A percentile compares a stretch with the other conserved stretches of the same genome.
Conservation (phyloP, 2,113 vertebrate genomes). For the Polyodon spathula region DNA sequence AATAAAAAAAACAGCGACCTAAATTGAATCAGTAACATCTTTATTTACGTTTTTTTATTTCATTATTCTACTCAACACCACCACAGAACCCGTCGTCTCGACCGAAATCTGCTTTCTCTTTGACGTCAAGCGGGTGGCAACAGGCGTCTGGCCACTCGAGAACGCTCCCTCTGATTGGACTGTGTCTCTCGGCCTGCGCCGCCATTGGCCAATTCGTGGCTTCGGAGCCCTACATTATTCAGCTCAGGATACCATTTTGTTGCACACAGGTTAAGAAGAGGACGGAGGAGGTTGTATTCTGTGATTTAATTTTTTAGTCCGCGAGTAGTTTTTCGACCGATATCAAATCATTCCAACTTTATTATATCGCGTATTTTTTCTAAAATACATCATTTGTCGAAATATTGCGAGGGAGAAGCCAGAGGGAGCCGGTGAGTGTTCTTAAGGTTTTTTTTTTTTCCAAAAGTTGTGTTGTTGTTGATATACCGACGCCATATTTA, state of each 20-base stretch:
- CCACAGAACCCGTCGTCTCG: too few species aligned
- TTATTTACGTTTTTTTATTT: too few species aligned
- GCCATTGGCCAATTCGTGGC: conserved; percentile 36
- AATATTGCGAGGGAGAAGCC: conserved; percentile 37
- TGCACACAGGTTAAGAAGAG: conserved; percentile 37
- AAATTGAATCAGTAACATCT: too few species aligned
- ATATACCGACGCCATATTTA: conserved; percentile 50
- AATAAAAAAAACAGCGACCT: too few species aligned
- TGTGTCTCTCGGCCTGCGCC: conserved; percentile 10
- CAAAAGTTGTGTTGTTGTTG: neutral
- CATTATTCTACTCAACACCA: too few species aligned
- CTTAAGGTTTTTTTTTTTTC: neutral
- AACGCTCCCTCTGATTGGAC: neutral
- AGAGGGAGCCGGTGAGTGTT: conserved; percentile 60
- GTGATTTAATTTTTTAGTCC: conserved; percentile 13
- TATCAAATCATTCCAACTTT: conserved; percentile 6
- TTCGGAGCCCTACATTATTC: conserved; percentile 32
- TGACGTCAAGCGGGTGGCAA: conserved; percentile 56
- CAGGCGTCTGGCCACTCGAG: conserved; percentile 24
- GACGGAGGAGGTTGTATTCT: conserved; percentile 14
- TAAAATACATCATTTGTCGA: conserved; percentile 16
- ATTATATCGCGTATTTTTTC: conserved; percentile 30
- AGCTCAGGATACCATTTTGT: conserved; percentile 57
- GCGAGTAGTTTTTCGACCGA: conserved; percentile 12
- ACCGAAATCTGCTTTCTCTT: neutral